Conservation (phyloP, 2,797 vertebrate genomes). For the Squalus acanthias region DNA sequence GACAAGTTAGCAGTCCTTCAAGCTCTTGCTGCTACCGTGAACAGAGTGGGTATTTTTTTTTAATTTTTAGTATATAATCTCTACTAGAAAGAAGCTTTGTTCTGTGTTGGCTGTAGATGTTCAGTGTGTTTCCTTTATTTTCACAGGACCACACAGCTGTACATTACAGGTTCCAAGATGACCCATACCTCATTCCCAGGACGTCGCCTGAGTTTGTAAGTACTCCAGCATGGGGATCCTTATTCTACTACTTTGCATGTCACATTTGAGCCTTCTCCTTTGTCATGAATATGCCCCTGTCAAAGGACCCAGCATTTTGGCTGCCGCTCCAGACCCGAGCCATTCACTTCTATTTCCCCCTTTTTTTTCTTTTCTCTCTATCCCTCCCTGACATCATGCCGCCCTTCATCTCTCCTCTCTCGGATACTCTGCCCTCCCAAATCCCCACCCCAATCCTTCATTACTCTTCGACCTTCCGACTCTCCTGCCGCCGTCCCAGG, state of each 20-base stretch:
- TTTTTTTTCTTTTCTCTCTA: no score
- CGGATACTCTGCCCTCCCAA: no score
- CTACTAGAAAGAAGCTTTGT: background rate
- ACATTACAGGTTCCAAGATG: conserved; percentile 80
- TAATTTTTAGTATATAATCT: background rate
- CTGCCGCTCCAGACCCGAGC: no score
- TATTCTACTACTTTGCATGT: background rate
- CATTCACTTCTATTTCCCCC: no score
- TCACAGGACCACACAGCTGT: conserved; percentile 76
- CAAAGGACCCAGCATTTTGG: background rate
- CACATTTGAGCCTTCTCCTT: background rate
- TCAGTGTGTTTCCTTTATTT: background rate
- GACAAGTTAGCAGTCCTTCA: conserved; percentile 78
- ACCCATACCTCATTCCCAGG: conserved; percentile 75
- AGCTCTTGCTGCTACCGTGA: conserved; percentile 74
- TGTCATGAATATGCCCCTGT: no score
- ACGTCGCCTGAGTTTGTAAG: conserved; percentile 68
- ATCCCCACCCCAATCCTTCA: no score
- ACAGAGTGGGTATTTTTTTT: conserved; percentile 64
- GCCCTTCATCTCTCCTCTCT: no score
- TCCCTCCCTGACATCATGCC: no score
- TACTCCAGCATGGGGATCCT: conserved; percentile 40
- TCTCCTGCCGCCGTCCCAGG: no score
- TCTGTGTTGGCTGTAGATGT: background rate
- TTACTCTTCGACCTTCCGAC: no score